Evolutionary conservation across 1,140 invertebrate genomes (phyloP), one percentile per base, ranked within the genome.

Genomic region (Eumeta japonica): DNA sequence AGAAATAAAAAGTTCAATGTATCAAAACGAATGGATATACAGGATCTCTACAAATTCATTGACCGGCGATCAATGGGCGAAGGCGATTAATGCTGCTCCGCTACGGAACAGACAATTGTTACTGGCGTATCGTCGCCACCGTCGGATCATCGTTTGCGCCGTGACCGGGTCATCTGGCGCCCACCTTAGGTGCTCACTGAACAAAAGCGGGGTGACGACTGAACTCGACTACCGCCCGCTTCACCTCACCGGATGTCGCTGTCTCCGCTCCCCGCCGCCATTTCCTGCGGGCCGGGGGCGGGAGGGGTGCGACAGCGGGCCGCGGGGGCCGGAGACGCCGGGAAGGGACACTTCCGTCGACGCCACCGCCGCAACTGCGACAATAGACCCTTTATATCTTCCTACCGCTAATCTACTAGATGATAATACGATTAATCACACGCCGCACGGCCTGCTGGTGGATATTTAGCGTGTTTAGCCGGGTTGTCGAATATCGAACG

Each of bases 181-280:
- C n/a, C n/a, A n/a, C n/a, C 20, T 7, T 49, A 46, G 53, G 51
- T 55, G 50, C 46, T 56, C 45, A 27, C 30, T n/a, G 48, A 51
- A 62, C 58, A 58, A 63, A 55, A n/a, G 46, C 48, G 43, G 50
- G 40, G 48, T 33, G 50, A 40, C 43, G 39, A 29, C 28, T 11
- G 11, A 9, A 9, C 12, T 16, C 52, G 44, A 50, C 52, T 53
- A 46, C 46, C 45, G 41, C 34, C 35, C 43, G 48, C 49, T 58
- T 58, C 58, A 60, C 62, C 57, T 61, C 46, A 13, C 55, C 62
- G 62, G 64, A 72, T 43, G 55, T 48, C 51, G 50, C 55, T 62
- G 67, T 67, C 67, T 68, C 66, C 63, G 62, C 50, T 61, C 58
- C 55, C 58, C 62, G 53, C 61, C 67, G 61, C 60, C 59, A 63